Evolutionary conservation across 1,140 invertebrate genomes (phyloP), one percentile per base, ranked within the genome.

Genomic region (Asobara japonica): DNA sequence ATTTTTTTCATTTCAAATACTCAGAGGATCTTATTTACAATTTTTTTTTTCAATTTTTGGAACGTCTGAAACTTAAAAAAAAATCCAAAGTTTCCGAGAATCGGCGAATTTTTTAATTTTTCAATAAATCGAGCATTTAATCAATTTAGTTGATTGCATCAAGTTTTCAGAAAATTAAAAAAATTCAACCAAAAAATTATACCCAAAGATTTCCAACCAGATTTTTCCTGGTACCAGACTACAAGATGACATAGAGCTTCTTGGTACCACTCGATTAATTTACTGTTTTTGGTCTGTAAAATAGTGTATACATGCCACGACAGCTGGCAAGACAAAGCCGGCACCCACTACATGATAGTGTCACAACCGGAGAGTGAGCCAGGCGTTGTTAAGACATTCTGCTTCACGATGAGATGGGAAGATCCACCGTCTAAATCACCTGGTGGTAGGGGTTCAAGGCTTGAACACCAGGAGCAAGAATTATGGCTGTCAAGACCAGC

Each of bases 281-380:
- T 33, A n/a, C 61, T 27, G 27, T 25, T 72, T 68, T 51, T 71
- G 77, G 80, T 79, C 78, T 62, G 13, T 62, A 18, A 18, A 25
- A 29, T 78, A 89, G 90, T 84, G 5, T 91, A 90, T 75, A 86
- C 87, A 2, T 91, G 91, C 73, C 90, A 91, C 71, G 91, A 90
- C 4, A 89, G 86, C 71, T 92, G 91, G 91, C 83, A 89, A 71
- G 90, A 91, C 64, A 88, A 89, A 67, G 18, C 22, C 22, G 89
- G 86, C 8, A 89, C 85, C 5, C 90, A 88, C 78, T 91, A 89
- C 77, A 88, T 91, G 31, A 89, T 91, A 74, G 89, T 89, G 8
- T 89, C 89, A 2, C 85, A 88, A 31, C 86, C 88, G 62, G 87
- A 78, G 38, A 76, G 45, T 18, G 83, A 86, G 22, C 75, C 33